Base-by-base conservation (phyloP, 2,888 invertebrate genomes). In the Orgyia antiqua region DNA sequence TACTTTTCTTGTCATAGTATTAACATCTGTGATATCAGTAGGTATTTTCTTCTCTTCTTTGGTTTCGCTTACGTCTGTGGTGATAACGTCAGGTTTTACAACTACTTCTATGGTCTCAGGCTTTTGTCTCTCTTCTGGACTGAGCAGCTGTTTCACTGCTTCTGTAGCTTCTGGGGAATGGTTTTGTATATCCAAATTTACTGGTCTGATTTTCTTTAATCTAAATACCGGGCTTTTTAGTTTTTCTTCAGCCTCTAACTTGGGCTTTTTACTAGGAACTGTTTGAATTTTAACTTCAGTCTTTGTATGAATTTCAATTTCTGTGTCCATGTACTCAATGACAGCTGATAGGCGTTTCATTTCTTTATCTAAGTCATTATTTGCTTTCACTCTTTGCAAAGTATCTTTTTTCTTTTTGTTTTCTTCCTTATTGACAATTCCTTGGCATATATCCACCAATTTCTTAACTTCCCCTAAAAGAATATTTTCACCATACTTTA, bases 401-500 rank as follows among this genome's bases (percentile, higher is more conserved):
- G 61, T 53, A 11, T 73, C 67, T 24, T 64, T 64, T 27, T 75
- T 77, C 2, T 65, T 63, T 29, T 58, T 72, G 25, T 60, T 70
- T 13, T 75, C 75, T 1, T 47, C 49, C 38, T 58, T 73, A 24
- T 79, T 69, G 11, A 54, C 52, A 0, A 68, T 43, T 24, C 76
- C 74, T n/a, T 68, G 49, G 2, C 68, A 67, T 4, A 73, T 31
- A 46, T 87, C 86, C 1, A 77, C 70, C 1, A 87, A 33, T 31
- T 82, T 80, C 34, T 76, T 83, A 0, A 80, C 50, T 50, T 87
- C 87, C 1, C 80, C 82, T n/a, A 83, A 41, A 1, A 86, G 65
- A 27, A 87, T 83, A 43, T 77, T 86, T 31, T 87, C 86, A 0
- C 86, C 87, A 27, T 87, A 87, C 33, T 84, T 87, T 0, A 87